Evolutionary conservation across 2,113 vertebrate genomes (phyloP), one percentile per base, ranked within the genome.

Genomic region (Shinisaurus crocodilurus): DNA sequence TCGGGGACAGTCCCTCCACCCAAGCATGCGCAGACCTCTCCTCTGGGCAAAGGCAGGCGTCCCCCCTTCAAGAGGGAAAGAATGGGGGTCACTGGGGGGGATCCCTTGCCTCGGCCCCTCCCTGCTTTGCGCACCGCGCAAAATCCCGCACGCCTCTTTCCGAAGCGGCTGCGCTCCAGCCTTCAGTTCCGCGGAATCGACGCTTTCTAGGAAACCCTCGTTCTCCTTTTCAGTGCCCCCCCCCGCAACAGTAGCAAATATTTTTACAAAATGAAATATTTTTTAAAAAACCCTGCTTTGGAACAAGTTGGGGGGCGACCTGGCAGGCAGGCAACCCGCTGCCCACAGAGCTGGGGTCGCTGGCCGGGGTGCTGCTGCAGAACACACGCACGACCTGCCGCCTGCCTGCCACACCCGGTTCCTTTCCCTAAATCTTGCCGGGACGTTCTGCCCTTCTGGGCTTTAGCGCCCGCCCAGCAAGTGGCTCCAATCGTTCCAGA

Each of bases 1-100:
- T n/a, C 3, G 85, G 85, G 29, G 50, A 18, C n/a, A 48, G 50
- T 6, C n/a, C 8, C 48, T 40, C 88, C 8, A 20, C 72, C 10
- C 3, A 85, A 57, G 82, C 89, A 85, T 90, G 89, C 89, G 89
- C 89, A 90, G 82, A 75, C 1, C 40, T 45, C 15, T 25, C 80
- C 80, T 54, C 54, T 63, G 3, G 65, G 45, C 45, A 29, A 9
- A 82, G 40, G 50, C 69, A 37, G 86, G 72, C 34, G 29, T 40
- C 76, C 54, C 69, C 72, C 48, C 72, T 70, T n/a, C 37, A 25
- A 7, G 20, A 7, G 8, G 15, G 34, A n/a, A 20, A 54, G 60
- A 43, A 37, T 6, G 5, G 9, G 29, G 72, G 74, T 54, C 13
- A 9, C 54, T 6, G 54, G 67, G 45, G n/a, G 50, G 57, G 54